phyloP scores from a whole-genome alignment of 35 echinoderm and acorn worm species.

The Apostichopus japonicus region DNA sequence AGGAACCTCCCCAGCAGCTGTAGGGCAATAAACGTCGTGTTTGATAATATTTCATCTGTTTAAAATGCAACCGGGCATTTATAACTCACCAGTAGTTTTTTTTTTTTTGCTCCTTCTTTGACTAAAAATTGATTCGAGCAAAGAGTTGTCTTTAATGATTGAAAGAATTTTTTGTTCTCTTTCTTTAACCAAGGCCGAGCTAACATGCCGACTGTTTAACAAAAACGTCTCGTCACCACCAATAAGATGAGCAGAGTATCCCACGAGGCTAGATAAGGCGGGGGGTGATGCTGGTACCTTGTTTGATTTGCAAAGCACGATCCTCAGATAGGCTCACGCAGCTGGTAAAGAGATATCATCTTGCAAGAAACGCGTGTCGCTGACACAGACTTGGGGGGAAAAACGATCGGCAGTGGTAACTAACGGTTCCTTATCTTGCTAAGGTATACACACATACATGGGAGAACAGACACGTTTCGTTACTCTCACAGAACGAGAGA shows the following conservation, averaged over 20 bases:
- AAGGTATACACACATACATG: slow-evolving; percentile 31
- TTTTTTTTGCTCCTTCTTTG: neutral
- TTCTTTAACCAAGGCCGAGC: slow-evolving; percentile 47
- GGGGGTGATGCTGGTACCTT: slow-evolving; percentile 7
- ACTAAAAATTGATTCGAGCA: slow-evolving; percentile 37
- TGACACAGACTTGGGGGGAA: neutral
- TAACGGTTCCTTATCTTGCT: slow-evolving; percentile 41
- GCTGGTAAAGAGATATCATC: slow-evolving; percentile 45
- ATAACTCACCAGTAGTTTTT: slow-evolving; percentile 49
- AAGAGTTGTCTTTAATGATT: slow-evolving; percentile 59
- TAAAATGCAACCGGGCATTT: slow-evolving; percentile 51
- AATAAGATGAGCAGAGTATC: slow-evolving; percentile 6
- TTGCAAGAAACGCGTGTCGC: slow-evolving; percentile 47
- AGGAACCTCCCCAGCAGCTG: slow-evolving; percentile 26
- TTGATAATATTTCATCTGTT: slow-evolving; percentile 55
- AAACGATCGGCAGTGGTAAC: neutral
- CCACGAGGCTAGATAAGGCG: slow-evolving; percentile 56
- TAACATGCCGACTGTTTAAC: slow-evolving; percentile 45
- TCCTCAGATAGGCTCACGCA: slow-evolving; percentile 42
- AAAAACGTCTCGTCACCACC: slow-evolving; percentile 46
- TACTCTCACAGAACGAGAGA: slow-evolving; percentile 36
- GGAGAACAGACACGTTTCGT: slow-evolving; percentile 44
- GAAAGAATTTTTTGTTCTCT: slow-evolving; percentile 14
- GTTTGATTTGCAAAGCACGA: slow-evolving; percentile 59
- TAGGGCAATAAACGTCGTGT: slow-evolving; percentile 50